Evolutionary conservation across 2,113 vertebrate genomes (phyloP).

Genomic region (Micronycteris hirsuta): DNA sequence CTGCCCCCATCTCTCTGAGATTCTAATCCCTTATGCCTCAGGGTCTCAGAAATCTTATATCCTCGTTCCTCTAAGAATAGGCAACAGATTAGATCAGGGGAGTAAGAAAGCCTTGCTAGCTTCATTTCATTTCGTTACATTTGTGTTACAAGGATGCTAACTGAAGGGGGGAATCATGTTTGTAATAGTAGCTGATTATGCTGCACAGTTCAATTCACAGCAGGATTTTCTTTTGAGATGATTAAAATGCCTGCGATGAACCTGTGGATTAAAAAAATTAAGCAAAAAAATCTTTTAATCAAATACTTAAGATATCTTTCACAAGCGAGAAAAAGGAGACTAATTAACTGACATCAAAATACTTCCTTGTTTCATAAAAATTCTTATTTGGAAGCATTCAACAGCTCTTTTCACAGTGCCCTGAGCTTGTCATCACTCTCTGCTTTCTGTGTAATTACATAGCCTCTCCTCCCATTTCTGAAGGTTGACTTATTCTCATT

Average conservation of each 20-base stretch:
- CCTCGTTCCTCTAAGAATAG: background rate
- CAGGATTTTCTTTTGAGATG: conserved; percentile 25
- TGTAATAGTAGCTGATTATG: background rate
- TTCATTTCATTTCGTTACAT: background rate
- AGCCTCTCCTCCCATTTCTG: background rate
- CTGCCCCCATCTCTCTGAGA: background rate
- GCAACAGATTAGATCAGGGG: background rate
- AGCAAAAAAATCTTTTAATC: background rate
- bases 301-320: background rate
- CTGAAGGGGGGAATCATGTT: background rate
- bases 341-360: background rate
- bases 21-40: background rate
- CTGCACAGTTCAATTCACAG: background rate
- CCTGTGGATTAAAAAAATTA: background rate
- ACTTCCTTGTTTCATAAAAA: background rate
- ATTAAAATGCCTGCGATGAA: conserved; percentile 5
- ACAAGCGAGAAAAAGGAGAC: background rate
- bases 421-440: background rate
- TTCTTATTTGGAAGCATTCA: background rate
- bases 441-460: background rate
- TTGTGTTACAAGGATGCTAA: background rate
- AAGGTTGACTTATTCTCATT: background rate
- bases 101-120: background rate
- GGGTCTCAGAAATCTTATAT: background rate
- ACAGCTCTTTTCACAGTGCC: background rate